Percentiles rank a stretch among this genome's conserved stretches.
Conservation (phyloP, 2,113 vertebrate species). For the Cyphotilapia sp. region DNA sequence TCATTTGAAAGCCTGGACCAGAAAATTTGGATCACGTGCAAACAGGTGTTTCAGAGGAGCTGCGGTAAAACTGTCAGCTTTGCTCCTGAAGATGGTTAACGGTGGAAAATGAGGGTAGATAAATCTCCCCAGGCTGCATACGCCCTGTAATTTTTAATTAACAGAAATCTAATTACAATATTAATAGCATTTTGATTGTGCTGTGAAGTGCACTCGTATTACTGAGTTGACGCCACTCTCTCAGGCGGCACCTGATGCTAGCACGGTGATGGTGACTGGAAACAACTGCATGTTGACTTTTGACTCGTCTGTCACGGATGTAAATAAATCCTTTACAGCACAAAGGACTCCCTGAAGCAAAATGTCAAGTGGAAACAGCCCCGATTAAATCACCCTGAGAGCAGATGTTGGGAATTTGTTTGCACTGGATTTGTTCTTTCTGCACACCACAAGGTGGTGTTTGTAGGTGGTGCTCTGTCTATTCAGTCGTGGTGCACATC, state of each 20-base stretch:
- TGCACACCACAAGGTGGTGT: not conserved
- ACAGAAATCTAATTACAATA: not conserved
- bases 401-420: not conserved
- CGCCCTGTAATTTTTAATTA: not conserved
- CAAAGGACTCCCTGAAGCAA: not conserved
- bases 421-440: not conserved
- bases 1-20: not conserved
- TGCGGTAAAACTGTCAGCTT: not conserved
- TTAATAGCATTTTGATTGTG: not conserved
- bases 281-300: not conserved
- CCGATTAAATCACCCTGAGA: not conserved
- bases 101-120: not conserved
- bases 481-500: rapidly evolving
- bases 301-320: not conserved
- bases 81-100: not conserved
- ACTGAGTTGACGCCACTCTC: rapidly evolving
- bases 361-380: not conserved
- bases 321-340: not conserved
- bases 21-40: not conserved
- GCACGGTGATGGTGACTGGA: not conserved
- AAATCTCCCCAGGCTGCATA: rapidly evolving
- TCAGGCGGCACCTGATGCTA: not conserved
- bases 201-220: not conserved
- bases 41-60: not conserved
- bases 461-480: not conserved